Percentiles rank a stretch among this genome's conserved stretches.
These are phyloP conservation scores for Leptinotarsa texana DNA, from an alignment of 1,140 invertebrate genomes.

Conservation along the genomic window DNA sequence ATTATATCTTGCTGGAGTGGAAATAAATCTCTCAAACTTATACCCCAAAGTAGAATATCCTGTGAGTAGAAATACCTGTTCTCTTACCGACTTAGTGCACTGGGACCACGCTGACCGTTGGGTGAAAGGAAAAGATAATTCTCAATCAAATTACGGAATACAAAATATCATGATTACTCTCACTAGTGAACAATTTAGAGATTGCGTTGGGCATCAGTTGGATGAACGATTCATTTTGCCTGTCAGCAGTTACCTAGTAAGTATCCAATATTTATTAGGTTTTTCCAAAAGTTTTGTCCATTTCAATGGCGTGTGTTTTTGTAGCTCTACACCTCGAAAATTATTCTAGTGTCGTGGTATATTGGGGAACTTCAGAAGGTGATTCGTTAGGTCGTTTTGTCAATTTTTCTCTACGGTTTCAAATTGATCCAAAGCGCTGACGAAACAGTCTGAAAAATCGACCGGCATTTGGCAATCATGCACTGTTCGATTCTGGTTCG, in stretches of 20 bases:
- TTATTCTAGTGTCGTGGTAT: too few relatives aligned
- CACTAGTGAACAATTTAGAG: slow-evolving; percentile 54
- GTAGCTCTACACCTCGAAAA: too few relatives aligned
- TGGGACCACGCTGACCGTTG: slow-evolving; percentile 91
- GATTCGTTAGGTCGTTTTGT: too few relatives aligned
- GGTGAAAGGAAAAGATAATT: slow-evolving; percentile 54
- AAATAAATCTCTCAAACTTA: slow-evolving; percentile 57
- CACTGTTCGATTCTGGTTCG: too few relatives aligned
- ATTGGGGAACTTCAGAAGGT: too few relatives aligned
- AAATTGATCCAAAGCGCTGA: too few relatives aligned
- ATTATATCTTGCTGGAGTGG: slow-evolving; percentile 51
- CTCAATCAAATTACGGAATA: slow-evolving; percentile 47
- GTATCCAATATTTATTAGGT: background rate
- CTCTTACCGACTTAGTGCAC: slow-evolving; percentile 74
- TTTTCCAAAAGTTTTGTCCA: too few relatives aligned
- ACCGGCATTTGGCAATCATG: too few relatives aligned
- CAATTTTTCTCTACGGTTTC: too few relatives aligned
- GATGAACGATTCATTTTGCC: slow-evolving; percentile 49
- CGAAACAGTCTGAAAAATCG: too few relatives aligned
- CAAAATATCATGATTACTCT: slow-evolving; percentile 54
- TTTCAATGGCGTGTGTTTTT: too few relatives aligned
- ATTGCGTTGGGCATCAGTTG: slow-evolving; percentile 50
- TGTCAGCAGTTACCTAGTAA: slow-evolving; percentile 48
- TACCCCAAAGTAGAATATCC: slow-evolving; percentile 74
- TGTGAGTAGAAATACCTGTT: slow-evolving; percentile 76